Evolutionary conservation across 92 coral and sea anemone genomes (phyloP), one percentile per base, ranked within the genome.

Genomic region (Paramuricea clavata): DNA sequence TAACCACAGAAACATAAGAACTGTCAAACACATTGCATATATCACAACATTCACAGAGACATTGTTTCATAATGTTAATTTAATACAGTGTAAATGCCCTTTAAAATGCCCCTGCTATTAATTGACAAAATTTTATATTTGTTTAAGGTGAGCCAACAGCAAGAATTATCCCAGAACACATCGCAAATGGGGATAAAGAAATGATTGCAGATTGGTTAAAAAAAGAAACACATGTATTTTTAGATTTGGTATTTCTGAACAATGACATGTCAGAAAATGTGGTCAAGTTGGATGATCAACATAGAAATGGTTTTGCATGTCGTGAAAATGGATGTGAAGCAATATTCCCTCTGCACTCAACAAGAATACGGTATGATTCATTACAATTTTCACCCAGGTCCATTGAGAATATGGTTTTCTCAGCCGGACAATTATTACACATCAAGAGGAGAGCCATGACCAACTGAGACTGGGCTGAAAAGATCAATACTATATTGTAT

Each of bases 301-400:
- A 34, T 73, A 86, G 73, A 57, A 74, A 86, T 59, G 89, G 83
- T 26, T 86, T 86, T 41, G 19, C 50, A 39, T 86, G 89, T 77
- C 81, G 83, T 49, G 42, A 49, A 13, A 34, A 35, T 12, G 85
- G 30, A 19, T 86, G 89, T 64, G 77, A 26, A 15, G 52, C 61
- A 52, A 50, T 44, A 42, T 86, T 86, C 69, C 85, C 64, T 19
- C 74, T 86, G 42, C 89, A 86, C 34, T 86, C 89, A 36, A 28
- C 83, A 76, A 59, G 82, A 74, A 73, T 17, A 31, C 73, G 88
- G 88, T 83, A 52, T 72, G 41, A 12, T 27, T 65, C 19, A 65
- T 65, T 16, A 65, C 23, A 65, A 23, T 27, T 16, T 27, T 2
- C 16, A 13, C 19, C 25, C 35, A 27, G 25, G 35, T 27, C 72